Evolutionary conservation across 2,888 invertebrate species (phyloP), one percentile per base, ranked within the genome.

Genomic region (Cephus runcator): DNA sequence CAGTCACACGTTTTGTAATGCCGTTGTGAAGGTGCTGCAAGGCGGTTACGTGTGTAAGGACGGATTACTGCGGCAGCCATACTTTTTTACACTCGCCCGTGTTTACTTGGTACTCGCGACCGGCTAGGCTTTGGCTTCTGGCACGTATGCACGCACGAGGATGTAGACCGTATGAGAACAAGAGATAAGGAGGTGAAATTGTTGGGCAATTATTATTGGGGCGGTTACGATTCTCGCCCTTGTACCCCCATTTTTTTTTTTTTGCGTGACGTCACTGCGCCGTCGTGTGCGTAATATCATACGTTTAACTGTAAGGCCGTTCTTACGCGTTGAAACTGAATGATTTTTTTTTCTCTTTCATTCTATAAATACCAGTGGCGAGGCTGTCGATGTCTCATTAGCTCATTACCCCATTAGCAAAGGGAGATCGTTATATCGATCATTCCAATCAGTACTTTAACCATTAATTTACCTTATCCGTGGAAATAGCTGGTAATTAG

Each of bases 41-140:
- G 23, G 23, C 12, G 71, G 34, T 33, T 71, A 23, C 33, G 33
- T 30, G 56, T 34, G 56, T 75, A 69, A 75, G 36, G 36, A 69
- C 56, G 74, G 69, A 40, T 71, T 56, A 75, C 81, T 81, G 81
- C 83, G 87, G 86, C 86, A 83, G 88, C 87, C 87, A 88, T 88
- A 86, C 56, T 56, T 87, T 88, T 81, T 84, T 82, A 81, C 80
- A 23, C 31, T 34, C 35, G 12, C n/a, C n/a, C 12, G 35, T 35
- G 74, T 74, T 35, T 56, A 56, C 56, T 56, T 2, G 56, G 56
- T 2, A 23, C 23, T 56, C 56, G 56, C 56, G 23, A 23, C 56
- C 23, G 56, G 23, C 56, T 23, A 56, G 56, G 56, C 56, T 56
- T 56, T 56, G 56, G 56, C 56, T 56, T 56, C 56, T 56, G 56